Percentiles rank a stretch among this genome's conserved stretches.
Conservation (phyloP, 2,113 vertebrate species). For the Pachypanchax playfairii region DNA sequence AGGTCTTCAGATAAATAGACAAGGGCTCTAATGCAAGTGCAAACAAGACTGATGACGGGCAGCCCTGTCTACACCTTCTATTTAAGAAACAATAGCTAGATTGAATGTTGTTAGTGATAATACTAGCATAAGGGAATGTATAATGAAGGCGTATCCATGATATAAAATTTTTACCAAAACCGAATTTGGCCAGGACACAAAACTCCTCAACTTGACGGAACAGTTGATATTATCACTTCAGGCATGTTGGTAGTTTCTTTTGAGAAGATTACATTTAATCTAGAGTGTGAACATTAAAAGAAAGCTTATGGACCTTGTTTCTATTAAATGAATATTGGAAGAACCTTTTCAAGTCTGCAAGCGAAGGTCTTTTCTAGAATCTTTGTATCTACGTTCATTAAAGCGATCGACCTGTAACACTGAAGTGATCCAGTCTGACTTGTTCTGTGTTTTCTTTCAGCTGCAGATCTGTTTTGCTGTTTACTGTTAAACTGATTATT, state of each 20-base stretch:
- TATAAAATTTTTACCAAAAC: not conserved
- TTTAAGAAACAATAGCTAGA: not conserved
- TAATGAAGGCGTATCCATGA: not conserved
- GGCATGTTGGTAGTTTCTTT: accelerated
- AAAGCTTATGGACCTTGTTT: not conserved
- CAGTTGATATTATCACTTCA: not conserved
- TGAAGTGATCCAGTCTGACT: too few relatives aligned
- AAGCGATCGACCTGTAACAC: not conserved
- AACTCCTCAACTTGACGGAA: not conserved
- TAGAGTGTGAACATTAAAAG: not conserved
- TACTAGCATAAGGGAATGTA: not conserved
- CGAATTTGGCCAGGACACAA: not conserved
- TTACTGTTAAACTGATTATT: too few relatives aligned
- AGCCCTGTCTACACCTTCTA: not conserved
- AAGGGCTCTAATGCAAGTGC: not conserved
- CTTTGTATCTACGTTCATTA: not conserved
- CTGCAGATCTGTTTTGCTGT: too few relatives aligned
- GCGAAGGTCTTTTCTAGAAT: not conserved
- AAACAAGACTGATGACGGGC: not conserved
- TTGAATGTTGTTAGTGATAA: not conserved
- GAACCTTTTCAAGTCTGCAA: not conserved
- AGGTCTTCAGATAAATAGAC: not conserved
- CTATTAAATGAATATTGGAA: not conserved
- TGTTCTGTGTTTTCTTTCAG: too few relatives aligned
- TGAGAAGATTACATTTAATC: not conserved